Conservation (phyloP, 2,797 vertebrate species). For the Antrozous pallidus region DNA sequence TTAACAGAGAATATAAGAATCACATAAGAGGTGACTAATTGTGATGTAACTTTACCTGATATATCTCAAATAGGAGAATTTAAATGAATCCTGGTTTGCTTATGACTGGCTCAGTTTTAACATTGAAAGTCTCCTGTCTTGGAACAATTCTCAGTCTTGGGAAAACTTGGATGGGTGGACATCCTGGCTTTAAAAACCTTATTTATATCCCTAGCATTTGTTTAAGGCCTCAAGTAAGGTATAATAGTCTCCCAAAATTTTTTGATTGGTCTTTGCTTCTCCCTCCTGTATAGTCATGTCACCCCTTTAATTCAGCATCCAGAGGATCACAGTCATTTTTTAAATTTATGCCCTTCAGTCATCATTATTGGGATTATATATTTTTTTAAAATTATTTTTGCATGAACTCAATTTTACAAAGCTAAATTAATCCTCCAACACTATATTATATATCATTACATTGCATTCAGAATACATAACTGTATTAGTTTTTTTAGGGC, state of each 20-base stretch:
- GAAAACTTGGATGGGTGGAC: not conserved
- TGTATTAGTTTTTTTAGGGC: not conserved
- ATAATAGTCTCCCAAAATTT: not conserved
- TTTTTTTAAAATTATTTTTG: not conserved
- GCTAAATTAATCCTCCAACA: not conserved
- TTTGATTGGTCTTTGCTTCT: not conserved
- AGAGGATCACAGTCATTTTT: not conserved
- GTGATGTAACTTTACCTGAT: not conserved
- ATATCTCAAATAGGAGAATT: not conserved
- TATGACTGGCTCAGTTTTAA: not conserved
- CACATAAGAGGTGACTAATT: not conserved
- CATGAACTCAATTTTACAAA: not conserved
- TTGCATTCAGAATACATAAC: conserved; percentile 12
- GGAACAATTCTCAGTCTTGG: not conserved
- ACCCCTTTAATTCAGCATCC: not conserved
- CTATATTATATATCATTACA: not conserved
- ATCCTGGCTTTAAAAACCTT: not conserved
- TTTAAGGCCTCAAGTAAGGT: not conserved
- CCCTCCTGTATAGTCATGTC: not conserved
- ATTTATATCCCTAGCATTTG: not conserved
- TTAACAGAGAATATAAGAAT: not conserved
- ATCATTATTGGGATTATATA: not conserved
- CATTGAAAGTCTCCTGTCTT: not conserved
- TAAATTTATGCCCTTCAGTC: not conserved
- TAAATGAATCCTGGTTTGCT: not conserved